phyloP scores from a whole-genome alignment of 2,797 vertebrate species.

The Fundulus diaphanus region DNA sequence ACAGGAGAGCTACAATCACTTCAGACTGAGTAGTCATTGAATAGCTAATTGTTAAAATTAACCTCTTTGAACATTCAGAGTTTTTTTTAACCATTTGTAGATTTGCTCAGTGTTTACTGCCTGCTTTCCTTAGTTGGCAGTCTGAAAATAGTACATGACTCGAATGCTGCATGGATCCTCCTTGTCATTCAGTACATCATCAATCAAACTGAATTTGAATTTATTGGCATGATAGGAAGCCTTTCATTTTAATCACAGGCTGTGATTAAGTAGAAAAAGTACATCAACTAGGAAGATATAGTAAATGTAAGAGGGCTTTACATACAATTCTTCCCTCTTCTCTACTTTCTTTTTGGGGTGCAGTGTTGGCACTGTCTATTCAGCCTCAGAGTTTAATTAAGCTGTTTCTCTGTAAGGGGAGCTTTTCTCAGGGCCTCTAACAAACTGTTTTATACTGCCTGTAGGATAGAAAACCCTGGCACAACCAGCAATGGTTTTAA shows the following conservation, averaged over 20 bases:
- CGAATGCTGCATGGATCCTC: neutral
- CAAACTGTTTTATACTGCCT: slow-evolving; percentile 45
- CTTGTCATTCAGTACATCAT: neutral
- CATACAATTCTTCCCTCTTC: neutral
- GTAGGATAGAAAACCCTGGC: neutral
- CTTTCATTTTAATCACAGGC: neutral
- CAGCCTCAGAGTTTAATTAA: slow-evolving; percentile 52
- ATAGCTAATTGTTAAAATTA: neutral
- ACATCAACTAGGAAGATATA: neutral
- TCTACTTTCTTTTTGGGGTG: neutral
- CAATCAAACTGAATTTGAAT: neutral
- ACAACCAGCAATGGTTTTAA: neutral
- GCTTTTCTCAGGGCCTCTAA: slow-evolving; percentile 51
- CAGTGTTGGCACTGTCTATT: slow-evolving; percentile 2
- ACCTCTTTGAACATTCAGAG: neutral
- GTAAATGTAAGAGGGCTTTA: neutral
- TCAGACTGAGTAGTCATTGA: neutral
- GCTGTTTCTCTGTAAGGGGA: slow-evolving; percentile 55
- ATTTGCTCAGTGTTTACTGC: neutral
- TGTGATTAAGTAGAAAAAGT: too few relatives aligned
- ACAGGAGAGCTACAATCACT: neutral
- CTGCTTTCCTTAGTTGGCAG: neutral
- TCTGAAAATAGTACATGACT: neutral
- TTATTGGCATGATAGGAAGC: neutral
- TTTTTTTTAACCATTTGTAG: neutral